Evolutionary conservation across 2,797 vertebrate genomes (phyloP).

Genomic region (Pristis pectinata): DNA sequence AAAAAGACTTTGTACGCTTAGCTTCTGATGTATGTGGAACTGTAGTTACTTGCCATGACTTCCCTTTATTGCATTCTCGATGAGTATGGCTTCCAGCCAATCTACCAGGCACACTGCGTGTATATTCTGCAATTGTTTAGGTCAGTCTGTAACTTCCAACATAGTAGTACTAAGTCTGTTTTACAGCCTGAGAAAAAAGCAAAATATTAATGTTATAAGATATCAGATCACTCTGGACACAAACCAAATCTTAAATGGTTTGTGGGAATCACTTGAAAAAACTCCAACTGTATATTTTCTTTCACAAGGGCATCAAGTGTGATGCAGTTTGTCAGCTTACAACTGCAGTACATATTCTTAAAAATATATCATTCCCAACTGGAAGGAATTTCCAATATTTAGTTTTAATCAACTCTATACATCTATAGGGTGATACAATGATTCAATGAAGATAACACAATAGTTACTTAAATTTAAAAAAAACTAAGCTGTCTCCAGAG

Average conservation of each 20-base stretch:
- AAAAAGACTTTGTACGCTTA: background rate
- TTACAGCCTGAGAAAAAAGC: background rate
- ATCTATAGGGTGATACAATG: background rate
- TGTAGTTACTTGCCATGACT: background rate
- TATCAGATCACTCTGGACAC: background rate
- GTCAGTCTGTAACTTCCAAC: background rate
- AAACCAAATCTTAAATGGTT: background rate
- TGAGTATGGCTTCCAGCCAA: background rate
- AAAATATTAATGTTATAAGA: background rate
- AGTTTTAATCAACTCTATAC: background rate
- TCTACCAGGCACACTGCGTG: background rate
- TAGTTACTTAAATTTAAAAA: background rate
- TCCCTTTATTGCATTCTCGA: background rate
- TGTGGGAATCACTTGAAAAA: background rate
- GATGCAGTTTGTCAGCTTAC: background rate
- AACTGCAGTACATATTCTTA: background rate
- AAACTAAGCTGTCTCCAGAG: background rate
- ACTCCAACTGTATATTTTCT: background rate
- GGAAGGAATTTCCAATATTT: background rate
- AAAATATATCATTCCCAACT: background rate
- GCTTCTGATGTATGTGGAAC: background rate
- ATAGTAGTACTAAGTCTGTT: background rate
- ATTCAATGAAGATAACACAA: background rate
- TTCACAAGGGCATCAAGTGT: background rate
- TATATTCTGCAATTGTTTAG: conserved; percentile 1